These are phyloP conservation scores for Meda fulgida DNA, from an alignment of 2,797 vertebrate species.

Conservation along the genomic window DNA sequence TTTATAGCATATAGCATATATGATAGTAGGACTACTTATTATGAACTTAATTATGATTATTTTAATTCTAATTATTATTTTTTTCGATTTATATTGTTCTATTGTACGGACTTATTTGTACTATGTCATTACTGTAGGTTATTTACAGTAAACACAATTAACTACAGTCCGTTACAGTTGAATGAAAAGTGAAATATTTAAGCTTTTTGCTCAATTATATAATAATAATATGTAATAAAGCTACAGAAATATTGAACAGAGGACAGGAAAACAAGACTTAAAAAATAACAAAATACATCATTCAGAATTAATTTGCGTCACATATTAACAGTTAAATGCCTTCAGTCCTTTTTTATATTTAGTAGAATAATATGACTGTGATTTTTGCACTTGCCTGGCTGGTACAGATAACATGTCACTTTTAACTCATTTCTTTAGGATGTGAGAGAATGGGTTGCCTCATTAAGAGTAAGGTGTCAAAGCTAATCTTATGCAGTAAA, in stretches of 20 bases:
- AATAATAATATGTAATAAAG: background rate
- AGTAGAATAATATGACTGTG: background rate
- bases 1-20: background rate
- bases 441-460: background rate
- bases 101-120: background rate
- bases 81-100: background rate
- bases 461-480: background rate
- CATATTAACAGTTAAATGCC: background rate
- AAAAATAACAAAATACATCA: background rate
- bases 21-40: background rate
- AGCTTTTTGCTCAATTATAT: background rate
- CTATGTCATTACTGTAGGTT: background rate
- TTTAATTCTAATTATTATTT: background rate
- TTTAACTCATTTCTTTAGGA: background rate
- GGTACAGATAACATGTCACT: background rate
- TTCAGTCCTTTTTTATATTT: background rate
- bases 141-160: background rate
- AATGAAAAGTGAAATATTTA: background rate
- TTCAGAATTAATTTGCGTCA: background rate
- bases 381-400: background rate
- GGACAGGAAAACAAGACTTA: background rate
- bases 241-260: background rate
- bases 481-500: background rate
- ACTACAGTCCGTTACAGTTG: background rate
- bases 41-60: background rate